Conservation (phyloP, 2,888 invertebrate species). For the Eudasyphora cyanicolor region DNA sequence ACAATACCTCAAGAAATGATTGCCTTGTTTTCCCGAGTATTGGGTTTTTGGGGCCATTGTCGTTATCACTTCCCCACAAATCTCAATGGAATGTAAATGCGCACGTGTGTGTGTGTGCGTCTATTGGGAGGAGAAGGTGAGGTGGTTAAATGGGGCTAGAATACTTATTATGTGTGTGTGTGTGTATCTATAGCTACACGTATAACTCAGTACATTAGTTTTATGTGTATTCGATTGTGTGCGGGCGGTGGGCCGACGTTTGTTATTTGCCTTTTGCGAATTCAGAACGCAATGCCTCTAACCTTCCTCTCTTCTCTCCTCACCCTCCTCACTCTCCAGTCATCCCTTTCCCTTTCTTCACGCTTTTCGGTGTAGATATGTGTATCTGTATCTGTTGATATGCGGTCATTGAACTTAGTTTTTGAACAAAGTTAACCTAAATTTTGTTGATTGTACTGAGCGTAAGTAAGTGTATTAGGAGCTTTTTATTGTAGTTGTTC, state of each 20-base stretch:
- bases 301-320: not conserved
- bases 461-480: not conserved
- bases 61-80: not conserved
- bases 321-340: not conserved
- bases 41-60: not conserved
- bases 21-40: not conserved
- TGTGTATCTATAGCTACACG: not conserved
- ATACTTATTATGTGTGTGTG: not conserved
- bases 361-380: not conserved
- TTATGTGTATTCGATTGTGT: not conserved
- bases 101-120: not conserved
- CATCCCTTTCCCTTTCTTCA: not conserved
- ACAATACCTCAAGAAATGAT: not conserved
- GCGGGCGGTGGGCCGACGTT: not conserved
- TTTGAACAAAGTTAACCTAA: constrained; percentile 51
- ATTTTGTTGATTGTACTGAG: constrained; percentile 28
- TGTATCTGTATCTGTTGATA: constrained; percentile 22
- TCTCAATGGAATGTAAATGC: not conserved
- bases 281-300: not conserved
- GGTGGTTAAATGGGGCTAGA: too few species aligned
- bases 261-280: not conserved
- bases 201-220: not conserved
- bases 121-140: too few species aligned
- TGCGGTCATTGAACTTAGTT: constrained; percentile 58
- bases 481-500: not conserved